Conservation (phyloP, 2,888 invertebrate species). For the Petrolisthes manimaculis region DNA sequence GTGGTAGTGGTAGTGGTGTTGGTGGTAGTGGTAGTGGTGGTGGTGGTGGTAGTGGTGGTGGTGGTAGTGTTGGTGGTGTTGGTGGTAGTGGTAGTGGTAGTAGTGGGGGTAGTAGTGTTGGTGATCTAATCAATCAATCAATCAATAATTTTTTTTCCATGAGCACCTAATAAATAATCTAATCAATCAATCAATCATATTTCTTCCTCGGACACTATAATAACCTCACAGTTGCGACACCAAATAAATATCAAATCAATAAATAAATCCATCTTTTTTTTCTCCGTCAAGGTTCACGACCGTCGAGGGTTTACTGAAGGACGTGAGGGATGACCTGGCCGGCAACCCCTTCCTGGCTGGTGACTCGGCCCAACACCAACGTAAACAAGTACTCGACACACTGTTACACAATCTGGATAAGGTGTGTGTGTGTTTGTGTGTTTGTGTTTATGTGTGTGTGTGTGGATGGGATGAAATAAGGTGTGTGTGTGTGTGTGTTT, state of each 20-base stretch:
- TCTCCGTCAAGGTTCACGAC: constrained; percentile 83
- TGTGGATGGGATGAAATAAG: background rate
- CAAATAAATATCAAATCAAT: too few species aligned
- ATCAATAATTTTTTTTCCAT: too few species aligned
- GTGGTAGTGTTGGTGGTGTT: background rate
- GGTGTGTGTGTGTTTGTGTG: background rate
- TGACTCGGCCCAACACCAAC: constrained; percentile 65
- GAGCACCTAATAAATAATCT: too few species aligned
- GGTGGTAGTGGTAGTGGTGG: background rate
- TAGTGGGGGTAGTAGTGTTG: too few species aligned
- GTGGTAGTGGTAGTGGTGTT: too few species aligned
- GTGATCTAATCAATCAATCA: too few species aligned
- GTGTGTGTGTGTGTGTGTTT: background rate
- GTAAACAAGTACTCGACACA: constrained; percentile 32
- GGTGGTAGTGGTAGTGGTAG: too few species aligned
- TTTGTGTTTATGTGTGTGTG: background rate
- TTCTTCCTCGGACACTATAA: too few species aligned
- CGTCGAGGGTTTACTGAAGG: constrained; percentile 87
- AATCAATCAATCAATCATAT: too few species aligned
- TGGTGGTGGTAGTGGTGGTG: background rate
- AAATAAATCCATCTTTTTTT: background rate
- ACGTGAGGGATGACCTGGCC: constrained; percentile 75
- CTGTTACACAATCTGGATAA: constrained; percentile 39
- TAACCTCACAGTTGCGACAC: too few species aligned
- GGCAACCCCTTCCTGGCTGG: constrained; percentile 67